These are phyloP conservation scores for Panzeria rudis DNA, from an alignment of 2,888 invertebrate species.

Conservation along the genomic window DNA sequence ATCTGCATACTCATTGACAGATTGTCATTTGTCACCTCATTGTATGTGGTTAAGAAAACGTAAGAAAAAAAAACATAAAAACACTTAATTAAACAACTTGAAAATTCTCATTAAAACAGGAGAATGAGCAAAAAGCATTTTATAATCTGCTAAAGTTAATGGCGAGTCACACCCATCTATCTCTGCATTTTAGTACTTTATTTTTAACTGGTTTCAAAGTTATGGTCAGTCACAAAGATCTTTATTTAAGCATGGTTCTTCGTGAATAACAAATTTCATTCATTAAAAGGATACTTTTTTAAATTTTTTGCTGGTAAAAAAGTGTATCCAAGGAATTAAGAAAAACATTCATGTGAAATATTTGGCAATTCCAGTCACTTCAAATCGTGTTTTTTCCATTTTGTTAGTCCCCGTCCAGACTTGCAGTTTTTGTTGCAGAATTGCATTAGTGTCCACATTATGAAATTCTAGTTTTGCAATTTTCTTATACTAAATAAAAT, in stretches of 20 bases:
- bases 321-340: neutral
- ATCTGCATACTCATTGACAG: conserved; percentile 57
- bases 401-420: too few relatives aligned
- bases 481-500: too few relatives aligned
- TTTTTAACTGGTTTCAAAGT: conserved; percentile 59
- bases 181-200: conserved; percentile 9
- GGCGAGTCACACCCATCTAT: conserved; percentile 52
- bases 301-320: neutral
- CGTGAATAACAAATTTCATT: conserved; percentile 65
- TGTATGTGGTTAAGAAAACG: conserved; percentile 43
- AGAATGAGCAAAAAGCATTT: conserved; percentile 31
- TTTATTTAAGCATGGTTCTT: conserved; percentile 47
- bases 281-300: conserved; percentile 59
- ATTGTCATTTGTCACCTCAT: conserved; percentile 68
- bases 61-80: conserved; percentile 3
- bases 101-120: conserved; percentile 52
- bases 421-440: too few relatives aligned
- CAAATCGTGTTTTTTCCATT: neutral
- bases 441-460: too few relatives aligned
- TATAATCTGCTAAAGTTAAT: conserved; percentile 26
- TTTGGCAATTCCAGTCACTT: conserved; percentile 9
- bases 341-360: conserved; percentile 34
- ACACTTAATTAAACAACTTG: conserved; percentile 37
- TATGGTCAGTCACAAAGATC: conserved; percentile 57
- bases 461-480: too few relatives aligned